Conservation (phyloP, 1,140 invertebrate genomes). For the Rhysida immarginata region DNA sequence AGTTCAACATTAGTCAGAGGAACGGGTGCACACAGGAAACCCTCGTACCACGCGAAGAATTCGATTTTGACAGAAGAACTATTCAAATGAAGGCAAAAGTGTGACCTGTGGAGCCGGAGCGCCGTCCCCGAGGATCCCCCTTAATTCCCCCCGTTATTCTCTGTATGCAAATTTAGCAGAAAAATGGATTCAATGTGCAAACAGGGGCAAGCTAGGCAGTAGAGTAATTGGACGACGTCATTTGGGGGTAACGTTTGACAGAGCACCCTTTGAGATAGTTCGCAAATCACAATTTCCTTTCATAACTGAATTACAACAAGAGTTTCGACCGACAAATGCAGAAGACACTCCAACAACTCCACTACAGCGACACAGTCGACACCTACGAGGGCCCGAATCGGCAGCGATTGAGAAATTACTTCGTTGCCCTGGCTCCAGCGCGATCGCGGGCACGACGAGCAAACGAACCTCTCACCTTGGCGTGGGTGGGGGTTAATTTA, state of each 20-base stretch:
- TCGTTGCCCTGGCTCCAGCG: no score
- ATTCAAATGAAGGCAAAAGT: background rate
- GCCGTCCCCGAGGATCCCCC: background rate
- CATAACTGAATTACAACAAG: background rate
- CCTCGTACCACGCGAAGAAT: background rate
- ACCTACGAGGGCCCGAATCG: no score
- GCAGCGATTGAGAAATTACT: no score
- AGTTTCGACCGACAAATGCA: background rate
- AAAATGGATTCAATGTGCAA: background rate
- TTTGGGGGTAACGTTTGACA: background rate
- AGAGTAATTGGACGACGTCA: background rate
- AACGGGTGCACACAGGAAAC: background rate
- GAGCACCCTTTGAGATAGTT: background rate
- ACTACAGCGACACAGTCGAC: no score
- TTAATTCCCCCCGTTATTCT: background rate
- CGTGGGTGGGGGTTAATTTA: no score
- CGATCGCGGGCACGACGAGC: no score
- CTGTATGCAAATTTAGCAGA: conserved; percentile 6
- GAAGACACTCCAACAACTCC: background rate
- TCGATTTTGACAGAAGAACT: background rate
- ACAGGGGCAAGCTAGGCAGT: background rate
- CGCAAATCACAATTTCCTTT: conserved; percentile 6
- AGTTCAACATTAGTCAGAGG: no score
- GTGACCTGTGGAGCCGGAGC: background rate
- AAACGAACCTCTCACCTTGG: no score